These are phyloP conservation scores for Mya arenaria DNA, from an alignment of 1,140 invertebrate genomes.

Conservation along the genomic window DNA sequence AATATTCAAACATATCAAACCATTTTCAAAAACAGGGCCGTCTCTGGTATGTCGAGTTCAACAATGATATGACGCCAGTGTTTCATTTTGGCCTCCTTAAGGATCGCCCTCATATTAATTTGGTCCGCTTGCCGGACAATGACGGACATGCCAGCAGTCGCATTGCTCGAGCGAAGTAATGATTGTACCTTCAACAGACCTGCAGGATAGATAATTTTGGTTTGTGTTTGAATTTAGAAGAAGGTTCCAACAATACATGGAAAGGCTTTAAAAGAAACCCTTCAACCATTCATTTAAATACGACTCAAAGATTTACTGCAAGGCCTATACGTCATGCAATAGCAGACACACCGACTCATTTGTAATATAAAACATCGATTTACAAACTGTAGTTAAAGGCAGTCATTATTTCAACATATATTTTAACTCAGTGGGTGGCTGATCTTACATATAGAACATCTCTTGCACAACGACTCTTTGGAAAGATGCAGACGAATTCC, in stretches of 20 bases:
- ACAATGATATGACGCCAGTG: conserved; percentile 75
- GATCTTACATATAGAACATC: too few relatives aligned
- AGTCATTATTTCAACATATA: too few relatives aligned
- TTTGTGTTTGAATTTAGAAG: too few relatives aligned
- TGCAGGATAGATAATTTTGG: not conserved
- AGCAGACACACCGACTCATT: too few relatives aligned
- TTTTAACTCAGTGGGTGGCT: too few relatives aligned
- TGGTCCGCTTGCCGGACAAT: conserved; percentile 67
- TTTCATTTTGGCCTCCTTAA: conserved; percentile 75
- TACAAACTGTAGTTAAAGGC: too few relatives aligned
- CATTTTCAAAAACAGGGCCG: conserved; percentile 76
- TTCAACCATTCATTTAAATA: not conserved
- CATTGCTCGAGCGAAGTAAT: conserved; percentile 32
- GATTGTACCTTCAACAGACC: conserved; percentile 53
- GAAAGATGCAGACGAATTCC: too few relatives aligned
- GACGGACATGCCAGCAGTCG: conserved; percentile 33
- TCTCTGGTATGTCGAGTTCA: conserved; percentile 71
- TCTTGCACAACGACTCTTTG: too few relatives aligned
- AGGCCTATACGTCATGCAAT: too few relatives aligned
- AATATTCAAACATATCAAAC: conserved; percentile 62
- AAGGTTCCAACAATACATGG: not conserved
- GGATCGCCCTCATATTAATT: conserved; percentile 69
- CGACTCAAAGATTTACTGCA: not conserved
- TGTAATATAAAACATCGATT: too few relatives aligned
- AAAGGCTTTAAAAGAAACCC: not conserved